Conservation (phyloP, 1,140 invertebrate genomes). For the Batillaria attramentaria region DNA sequence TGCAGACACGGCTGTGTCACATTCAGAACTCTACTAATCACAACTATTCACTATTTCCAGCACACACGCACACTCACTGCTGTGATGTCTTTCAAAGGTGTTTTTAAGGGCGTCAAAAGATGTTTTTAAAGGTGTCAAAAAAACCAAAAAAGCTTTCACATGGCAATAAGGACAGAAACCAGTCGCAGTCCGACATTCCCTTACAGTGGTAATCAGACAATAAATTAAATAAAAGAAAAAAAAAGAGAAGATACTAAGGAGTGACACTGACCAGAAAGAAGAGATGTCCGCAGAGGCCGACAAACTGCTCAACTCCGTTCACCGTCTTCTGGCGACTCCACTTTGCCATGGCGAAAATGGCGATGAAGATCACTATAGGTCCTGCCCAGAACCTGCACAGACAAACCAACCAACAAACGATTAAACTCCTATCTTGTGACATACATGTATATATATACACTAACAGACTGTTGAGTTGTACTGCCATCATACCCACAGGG, state of each 20-base stretch:
- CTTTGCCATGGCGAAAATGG: conserved; percentile 80
- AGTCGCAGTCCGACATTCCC: background rate
- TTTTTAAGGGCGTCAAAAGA: background rate
- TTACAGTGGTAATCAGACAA: background rate
- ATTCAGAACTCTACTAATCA: too few species aligned
- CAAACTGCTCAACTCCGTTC: conserved; percentile 82
- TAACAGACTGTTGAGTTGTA: background rate
- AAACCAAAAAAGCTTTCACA: background rate
- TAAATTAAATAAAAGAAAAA: background rate
- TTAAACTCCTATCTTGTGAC: too few species aligned
- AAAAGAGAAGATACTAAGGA: conserved; percentile 77
- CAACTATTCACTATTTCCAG: too few species aligned
- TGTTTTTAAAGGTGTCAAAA: conserved; percentile 19
- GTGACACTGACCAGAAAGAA: conserved; percentile 80
- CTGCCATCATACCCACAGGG: background rate
- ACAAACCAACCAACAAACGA: too few species aligned
- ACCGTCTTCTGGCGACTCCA: conserved; percentile 92
- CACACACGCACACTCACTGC: too few species aligned
- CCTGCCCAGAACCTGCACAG: conserved; percentile 81
- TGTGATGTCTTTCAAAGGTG: too few species aligned
- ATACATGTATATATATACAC: conserved; percentile 22
- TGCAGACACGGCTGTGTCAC: too few species aligned
- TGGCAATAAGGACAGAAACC: background rate
- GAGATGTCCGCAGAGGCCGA: conserved; percentile 84
- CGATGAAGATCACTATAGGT: conserved; percentile 84